These are phyloP conservation scores for Pionites leucogaster DNA, from an alignment of 2,113 vertebrate genomes.

Conservation along the genomic window DNA sequence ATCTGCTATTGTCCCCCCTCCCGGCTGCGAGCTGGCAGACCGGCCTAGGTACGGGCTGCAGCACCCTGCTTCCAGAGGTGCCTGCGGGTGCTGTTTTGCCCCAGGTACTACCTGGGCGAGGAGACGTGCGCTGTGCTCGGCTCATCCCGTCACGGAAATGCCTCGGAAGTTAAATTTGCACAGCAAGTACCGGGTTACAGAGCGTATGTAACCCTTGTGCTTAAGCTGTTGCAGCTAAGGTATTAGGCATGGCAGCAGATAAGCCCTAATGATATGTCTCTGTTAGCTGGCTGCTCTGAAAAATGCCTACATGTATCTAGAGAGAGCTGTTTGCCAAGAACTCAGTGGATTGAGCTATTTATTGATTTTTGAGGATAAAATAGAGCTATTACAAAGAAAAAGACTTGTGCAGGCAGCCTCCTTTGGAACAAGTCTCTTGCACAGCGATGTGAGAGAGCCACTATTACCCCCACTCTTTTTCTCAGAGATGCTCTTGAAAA, in stretches of 20 bases:
- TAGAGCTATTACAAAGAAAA: not conserved
- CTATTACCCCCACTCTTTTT: not conserved
- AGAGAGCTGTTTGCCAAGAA: slow-evolving; percentile 2
- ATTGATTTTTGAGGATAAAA: slow-evolving; percentile 48
- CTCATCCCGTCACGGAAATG: not conserved
- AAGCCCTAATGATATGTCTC: slow-evolving; percentile 30
- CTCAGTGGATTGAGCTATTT: slow-evolving; percentile 3
- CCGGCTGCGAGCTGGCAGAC: not conserved
- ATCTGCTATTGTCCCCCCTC: not conserved
- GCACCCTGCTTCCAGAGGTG: not conserved
- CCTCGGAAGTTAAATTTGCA: slow-evolving; percentile 27
- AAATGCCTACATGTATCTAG: slow-evolving; percentile 57
- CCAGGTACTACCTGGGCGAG: not conserved
- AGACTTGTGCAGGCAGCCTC: not conserved
- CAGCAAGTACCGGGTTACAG: not conserved
- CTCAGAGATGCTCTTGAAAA: slow-evolving; percentile 11
- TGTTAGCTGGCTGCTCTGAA: not conserved
- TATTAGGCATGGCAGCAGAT: slow-evolving; percentile 55
- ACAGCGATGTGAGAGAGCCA: not conserved
- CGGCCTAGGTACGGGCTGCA: not conserved
- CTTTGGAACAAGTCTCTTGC: not conserved
- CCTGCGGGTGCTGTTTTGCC: not conserved
- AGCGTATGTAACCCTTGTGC: not conserved
- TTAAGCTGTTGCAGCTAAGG: slow-evolving; percentile 47
- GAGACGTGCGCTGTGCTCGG: not conserved